Base-by-base conservation (phyloP, 2,888 invertebrate genomes). In the Lottia scabra region DNA sequence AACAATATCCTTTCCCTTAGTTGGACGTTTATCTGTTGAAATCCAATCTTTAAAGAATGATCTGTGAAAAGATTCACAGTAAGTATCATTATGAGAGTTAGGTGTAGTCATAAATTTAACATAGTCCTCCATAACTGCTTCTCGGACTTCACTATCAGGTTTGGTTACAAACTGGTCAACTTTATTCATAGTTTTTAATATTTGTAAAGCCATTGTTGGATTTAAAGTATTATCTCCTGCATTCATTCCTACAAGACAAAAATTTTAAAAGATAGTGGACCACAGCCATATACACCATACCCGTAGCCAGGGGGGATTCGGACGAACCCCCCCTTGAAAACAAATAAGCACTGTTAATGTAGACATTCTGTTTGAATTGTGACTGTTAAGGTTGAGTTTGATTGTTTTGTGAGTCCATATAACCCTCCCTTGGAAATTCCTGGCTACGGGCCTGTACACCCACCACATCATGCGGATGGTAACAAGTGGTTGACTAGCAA, bases 161-260 rank as follows among this genome's bases (percentile, higher is more conserved):
- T 77, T 76, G 2, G 67, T 70, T 1, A 71, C 64, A 5, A 81
- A 73, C 8, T 82, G 82, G 71, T 87, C 87, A n/a, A 80, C 73
- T 48, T 63, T 69, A 63, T 80, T 75, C 80, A 87, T 79, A 1
- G 83, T 80, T 56, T 83, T 80, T 12, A 85, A 19, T 44, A 83
- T 79, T 64, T 84, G 72, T 27, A 85, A 23, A 2, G 84, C 84
- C 70, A 80, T 81, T 12, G 85, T 46, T 10, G 84, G 77, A 74
- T 86, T 87, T 13, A 87, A 76, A 12, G 87, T 87, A 75, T 80
- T 87, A 65, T 86, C 87, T 8, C 87, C 87, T 63, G 85, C 84
- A 27, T 75, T 77, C 86, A 87, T 86, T 45, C 87, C 87, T 87
- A 72, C 2, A 38, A 38, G 10, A 38, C 5, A 38, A 38, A 30